A percentile compares a stretch with the other conserved stretches of the same genome.
These are phyloP conservation scores for Melanophora roralis DNA, from an alignment of 2,888 invertebrate species.

Conservation along the genomic window DNA sequence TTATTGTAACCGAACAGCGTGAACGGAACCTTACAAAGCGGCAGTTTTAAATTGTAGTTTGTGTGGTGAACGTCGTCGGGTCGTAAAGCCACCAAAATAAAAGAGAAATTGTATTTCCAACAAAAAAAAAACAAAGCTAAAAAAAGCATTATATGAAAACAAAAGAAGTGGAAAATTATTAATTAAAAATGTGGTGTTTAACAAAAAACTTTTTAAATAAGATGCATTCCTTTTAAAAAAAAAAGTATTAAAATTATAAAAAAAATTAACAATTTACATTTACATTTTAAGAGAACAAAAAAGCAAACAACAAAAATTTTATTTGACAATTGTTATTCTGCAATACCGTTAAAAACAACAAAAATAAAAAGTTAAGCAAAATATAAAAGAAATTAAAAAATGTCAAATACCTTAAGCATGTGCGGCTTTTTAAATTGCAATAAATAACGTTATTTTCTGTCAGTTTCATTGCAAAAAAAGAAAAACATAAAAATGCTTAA, in stretches of 20 bases:
- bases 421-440: slow-evolving; percentile 36
- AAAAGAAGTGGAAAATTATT: slow-evolving; percentile 61
- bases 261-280: too few species aligned
- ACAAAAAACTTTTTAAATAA: slow-evolving; percentile 57
- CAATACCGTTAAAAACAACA: slow-evolving; percentile 63
- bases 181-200: slow-evolving; percentile 57
- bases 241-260: slow-evolving; percentile 44
- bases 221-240: slow-evolving; percentile 42
- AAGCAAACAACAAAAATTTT: not conserved
- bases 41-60: slow-evolving; percentile 74
- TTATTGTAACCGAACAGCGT: slow-evolving; percentile 60
- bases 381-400: slow-evolving; percentile 32
- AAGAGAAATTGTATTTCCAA: not conserved
- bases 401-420: slow-evolving; percentile 63
- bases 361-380: slow-evolving; percentile 46
- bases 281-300: slow-evolving; percentile 35
- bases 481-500: slow-evolving; percentile 6
- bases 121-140: slow-evolving; percentile 12
- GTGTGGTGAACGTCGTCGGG: slow-evolving; percentile 74
- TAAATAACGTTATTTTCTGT: slow-evolving; percentile 52
- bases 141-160: slow-evolving; percentile 13
- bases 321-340: slow-evolving; percentile 60
- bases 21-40: slow-evolving; percentile 61
- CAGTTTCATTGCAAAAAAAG: not conserved
- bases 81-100: slow-evolving; percentile 65